Evolutionary conservation across 2,888 invertebrate species (phyloP), one percentile per base, ranked within the genome.

Genomic region (Thera britannica): DNA sequence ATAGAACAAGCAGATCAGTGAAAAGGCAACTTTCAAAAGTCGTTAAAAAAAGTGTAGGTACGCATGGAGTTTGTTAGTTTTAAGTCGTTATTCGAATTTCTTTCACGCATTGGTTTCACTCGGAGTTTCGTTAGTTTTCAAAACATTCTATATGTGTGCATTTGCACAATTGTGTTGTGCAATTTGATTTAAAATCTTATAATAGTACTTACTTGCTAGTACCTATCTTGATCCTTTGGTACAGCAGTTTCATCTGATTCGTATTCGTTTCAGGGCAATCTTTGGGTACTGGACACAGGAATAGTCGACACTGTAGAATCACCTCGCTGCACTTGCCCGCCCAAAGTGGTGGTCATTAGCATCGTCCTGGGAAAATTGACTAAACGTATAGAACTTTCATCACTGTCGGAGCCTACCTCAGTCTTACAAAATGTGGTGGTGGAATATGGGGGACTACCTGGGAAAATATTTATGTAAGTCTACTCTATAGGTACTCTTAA

Each of bases 221-320:
- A 23, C 23, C 23, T 23, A 23, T 1, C 23, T 23, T 23, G 23
- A 23, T 23, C 23, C 23, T 23, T 23, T 23, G 23, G 23, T 23
- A 52, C 34, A 52, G 3, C 7, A 8, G 2, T 34, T 34, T 3
- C 2, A 34, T 9, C 9, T 9, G 8, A 52, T 3, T 34, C 52
- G 7, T 52, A 2, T 52, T 71, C 58, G 34, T 72, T 58, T 57
- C 94, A 96, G 83, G 95, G 95, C 58, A 95, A 96, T 71, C 89
- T 97, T 7, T 97, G 97, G 97, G 94, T 95, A 0, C 86, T 97
- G 70, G 97, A 97, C 80, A 94, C 94, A 9, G 97, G 97, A 11
- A 94, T 96, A 56, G 94, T 96, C 0, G 96, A 97, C 73, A 95
- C 96, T 0, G 78, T 96, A 65, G 95, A 95, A 68, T 90, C 94